Percentiles rank a stretch among this genome's conserved stretches.
These are phyloP conservation scores for Aurelia sp. DNA, from an alignment of 30 jellyfish, hydroid and myxozoan genomes.

Conservation along the genomic window DNA sequence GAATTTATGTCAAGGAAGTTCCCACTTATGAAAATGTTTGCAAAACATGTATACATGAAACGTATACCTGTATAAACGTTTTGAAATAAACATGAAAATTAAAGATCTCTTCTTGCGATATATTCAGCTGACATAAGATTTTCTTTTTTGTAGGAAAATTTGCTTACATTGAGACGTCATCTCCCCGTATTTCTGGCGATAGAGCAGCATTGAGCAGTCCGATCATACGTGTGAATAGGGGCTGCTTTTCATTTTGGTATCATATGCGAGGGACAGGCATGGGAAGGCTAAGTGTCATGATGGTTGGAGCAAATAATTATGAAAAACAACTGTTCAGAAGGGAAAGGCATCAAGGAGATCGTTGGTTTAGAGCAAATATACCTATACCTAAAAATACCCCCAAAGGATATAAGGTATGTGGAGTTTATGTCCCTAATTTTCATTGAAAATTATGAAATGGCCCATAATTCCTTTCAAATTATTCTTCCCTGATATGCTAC, in stretches of 20 bases:
- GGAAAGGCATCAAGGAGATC: constrained; percentile 76
- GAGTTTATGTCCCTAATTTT: too few relatives aligned
- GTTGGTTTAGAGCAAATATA: constrained; percentile 72
- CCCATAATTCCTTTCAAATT: too few relatives aligned
- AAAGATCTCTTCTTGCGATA: too few relatives aligned
- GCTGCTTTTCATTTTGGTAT: constrained; percentile 92
- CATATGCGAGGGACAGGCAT: constrained; percentile 86
- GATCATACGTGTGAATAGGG: constrained; percentile 32
- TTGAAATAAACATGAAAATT: too few relatives aligned
- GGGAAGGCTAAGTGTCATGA: constrained; percentile 68
- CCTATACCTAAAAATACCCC: constrained; percentile 37
- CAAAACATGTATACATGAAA: too few relatives aligned
- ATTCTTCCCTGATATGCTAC: too few relatives aligned
- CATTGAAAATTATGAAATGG: too few relatives aligned
- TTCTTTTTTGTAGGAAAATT: constrained; percentile 41
- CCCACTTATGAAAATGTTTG: too few relatives aligned
- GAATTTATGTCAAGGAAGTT: too few relatives aligned
- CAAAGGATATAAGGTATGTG: constrained; percentile 43
- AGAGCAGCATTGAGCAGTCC: constrained; percentile 77
- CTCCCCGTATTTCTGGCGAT: constrained; percentile 74
- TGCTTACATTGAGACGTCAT: constrained; percentile 93
- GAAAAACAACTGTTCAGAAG: constrained; percentile 36
- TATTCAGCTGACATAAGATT: too few relatives aligned
- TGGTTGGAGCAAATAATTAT: constrained; percentile 30
- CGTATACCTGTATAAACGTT: too few relatives aligned